These are phyloP conservation scores for Petrolisthes manimaculis DNA, from an alignment of 2,888 invertebrate species.

Conservation along the genomic window DNA sequence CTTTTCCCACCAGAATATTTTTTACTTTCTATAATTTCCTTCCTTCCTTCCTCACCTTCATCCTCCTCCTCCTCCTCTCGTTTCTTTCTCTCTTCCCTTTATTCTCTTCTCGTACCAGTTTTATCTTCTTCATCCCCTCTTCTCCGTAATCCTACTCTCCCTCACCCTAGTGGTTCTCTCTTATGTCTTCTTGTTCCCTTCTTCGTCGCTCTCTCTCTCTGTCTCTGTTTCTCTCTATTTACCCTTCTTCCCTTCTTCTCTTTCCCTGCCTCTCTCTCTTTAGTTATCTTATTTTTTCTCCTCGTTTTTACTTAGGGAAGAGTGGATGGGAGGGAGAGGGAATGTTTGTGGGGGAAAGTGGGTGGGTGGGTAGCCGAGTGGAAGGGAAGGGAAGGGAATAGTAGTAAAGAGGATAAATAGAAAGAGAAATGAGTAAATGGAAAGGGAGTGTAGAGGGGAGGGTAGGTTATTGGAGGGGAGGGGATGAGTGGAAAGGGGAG, in stretches of 20 bases:
- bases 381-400: neutral
- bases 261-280: neutral
- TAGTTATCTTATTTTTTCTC: neutral
- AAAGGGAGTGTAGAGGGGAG: neutral
- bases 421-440: neutral
- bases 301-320: constrained; percentile 6
- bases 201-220: too few species aligned
- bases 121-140: neutral
- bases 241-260: neutral
- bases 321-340: neutral
- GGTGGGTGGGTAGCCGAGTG: too few species aligned
- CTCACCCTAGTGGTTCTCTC: neutral
- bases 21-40: too few species aligned
- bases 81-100: neutral
- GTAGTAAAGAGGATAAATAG: neutral
- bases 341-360: neutral
- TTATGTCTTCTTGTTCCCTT: too few species aligned
- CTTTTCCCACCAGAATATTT: too few species aligned
- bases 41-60: too few species aligned
- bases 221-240: neutral
- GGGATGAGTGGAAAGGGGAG: neutral
- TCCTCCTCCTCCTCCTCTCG: neutral
- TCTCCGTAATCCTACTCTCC: neutral
- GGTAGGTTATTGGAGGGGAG: neutral
- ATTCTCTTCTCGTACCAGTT: neutral